Conservation (phyloP, 2,113 vertebrate genomes). For the Sinosuthora webbiana region DNA sequence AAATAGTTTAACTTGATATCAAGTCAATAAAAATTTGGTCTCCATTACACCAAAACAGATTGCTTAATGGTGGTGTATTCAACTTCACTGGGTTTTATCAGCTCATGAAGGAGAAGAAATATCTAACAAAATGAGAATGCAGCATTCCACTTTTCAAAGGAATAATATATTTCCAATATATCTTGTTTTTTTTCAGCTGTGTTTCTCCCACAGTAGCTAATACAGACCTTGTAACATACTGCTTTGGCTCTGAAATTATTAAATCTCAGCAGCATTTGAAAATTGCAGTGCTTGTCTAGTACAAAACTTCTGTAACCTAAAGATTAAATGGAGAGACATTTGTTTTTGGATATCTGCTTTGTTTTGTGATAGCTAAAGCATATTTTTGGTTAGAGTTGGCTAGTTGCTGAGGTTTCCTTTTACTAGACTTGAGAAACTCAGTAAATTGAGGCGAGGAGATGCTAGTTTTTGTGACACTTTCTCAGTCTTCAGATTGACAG, state of each 20-base stretch:
- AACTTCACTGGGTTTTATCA: background rate
- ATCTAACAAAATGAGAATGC: background rate
- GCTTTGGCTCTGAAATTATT: background rate
- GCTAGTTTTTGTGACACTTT: background rate
- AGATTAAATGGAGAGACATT: background rate
- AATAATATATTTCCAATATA: background rate
- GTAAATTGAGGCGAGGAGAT: background rate
- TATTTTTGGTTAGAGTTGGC: background rate
- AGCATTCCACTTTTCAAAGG: background rate
- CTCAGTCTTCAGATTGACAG: background rate
- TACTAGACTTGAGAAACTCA: background rate
- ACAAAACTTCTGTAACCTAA: background rate
- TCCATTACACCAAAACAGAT: background rate
- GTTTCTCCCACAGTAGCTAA: background rate
- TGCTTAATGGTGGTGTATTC: background rate
- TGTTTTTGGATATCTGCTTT: background rate
- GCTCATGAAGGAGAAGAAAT: background rate
- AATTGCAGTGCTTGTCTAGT: background rate
- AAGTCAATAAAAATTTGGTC: slow-evolving; percentile 13
- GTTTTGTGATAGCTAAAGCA: background rate
- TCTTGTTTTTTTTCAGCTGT: no score
- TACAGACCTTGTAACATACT: background rate
- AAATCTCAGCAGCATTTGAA: background rate
- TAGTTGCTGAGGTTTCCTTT: background rate
- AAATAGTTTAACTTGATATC: background rate